Conservation (phyloP, 2,797 vertebrate genomes). For the Acanthopagrus latus region DNA sequence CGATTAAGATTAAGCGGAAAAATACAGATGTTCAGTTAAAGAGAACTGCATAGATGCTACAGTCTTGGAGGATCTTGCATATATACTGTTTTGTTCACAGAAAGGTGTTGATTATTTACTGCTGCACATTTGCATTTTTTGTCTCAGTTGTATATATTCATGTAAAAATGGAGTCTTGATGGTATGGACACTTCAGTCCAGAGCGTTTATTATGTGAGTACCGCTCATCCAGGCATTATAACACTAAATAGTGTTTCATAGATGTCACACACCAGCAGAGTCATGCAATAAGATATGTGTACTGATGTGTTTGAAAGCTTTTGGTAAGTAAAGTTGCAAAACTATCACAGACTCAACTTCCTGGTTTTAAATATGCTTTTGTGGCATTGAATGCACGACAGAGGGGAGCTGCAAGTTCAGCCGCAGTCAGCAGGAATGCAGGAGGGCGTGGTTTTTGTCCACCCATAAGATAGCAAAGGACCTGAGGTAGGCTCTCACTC, state of each 20-base stretch:
- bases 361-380: constrained; percentile 10
- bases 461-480: constrained; percentile 32
- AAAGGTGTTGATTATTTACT: too few species aligned
- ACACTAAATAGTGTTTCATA: too few species aligned
- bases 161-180: neutral
- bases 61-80: too few species aligned
- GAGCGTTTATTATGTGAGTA: neutral
- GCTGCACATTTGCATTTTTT: too few species aligned
- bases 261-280: too few species aligned
- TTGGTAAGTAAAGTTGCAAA: constrained; percentile 1
- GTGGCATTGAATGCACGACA: constrained; percentile 15
- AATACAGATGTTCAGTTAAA: too few species aligned
- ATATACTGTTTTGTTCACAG: too few species aligned
- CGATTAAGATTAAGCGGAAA: too few species aligned
- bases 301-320: neutral
- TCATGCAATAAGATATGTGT: too few species aligned
- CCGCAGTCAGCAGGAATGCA: constrained; percentile 57
- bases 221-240: neutral
- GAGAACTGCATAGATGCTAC: too few species aligned
- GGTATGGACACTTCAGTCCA: too few species aligned
- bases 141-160: neutral
- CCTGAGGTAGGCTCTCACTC: constrained; percentile 8
- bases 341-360: neutral
- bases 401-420: constrained; percentile 7
- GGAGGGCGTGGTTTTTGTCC: constrained; percentile 51